Percentiles rank a stretch among this genome's conserved stretches.
These are phyloP conservation scores for Gryllus bimaculatus DNA, from an alignment of 1,140 invertebrate species.

Conservation along the genomic window DNA sequence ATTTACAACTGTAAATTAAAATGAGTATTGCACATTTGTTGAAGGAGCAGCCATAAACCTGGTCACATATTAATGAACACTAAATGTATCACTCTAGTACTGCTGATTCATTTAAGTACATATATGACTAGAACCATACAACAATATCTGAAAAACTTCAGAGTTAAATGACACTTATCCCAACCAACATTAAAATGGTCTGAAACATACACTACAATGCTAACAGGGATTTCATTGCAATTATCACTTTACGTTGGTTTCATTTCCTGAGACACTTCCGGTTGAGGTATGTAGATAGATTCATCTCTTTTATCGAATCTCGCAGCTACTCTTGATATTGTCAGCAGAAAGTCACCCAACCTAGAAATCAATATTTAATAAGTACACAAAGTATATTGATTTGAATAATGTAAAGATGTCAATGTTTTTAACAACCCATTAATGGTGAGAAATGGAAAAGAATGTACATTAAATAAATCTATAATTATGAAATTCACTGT, in stretches of 20 bases:
- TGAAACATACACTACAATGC: background rate
- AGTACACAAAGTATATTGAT: no score
- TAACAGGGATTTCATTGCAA: background rate
- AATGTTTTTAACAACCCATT: no score
- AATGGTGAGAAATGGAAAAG: no score
- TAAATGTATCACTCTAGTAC: no score
- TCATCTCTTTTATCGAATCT: slow-evolving; percentile 55
- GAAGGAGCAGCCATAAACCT: no score
- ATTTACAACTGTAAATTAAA: background rate
- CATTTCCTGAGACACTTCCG: slow-evolving; percentile 29
- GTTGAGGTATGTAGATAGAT: slow-evolving; percentile 52
- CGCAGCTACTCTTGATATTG: slow-evolving; percentile 53
- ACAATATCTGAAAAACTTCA: no score
- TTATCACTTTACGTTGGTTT: slow-evolving; percentile 20
- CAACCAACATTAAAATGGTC: background rate
- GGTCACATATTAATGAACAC: no score
- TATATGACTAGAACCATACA: no score
- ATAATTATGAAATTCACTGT: no score
- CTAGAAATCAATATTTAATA: slow-evolving; percentile 29
- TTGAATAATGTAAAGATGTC: no score
- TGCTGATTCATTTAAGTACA: no score
- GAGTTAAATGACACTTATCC: background rate
- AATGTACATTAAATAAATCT: no score
- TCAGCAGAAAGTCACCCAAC: slow-evolving; percentile 60
- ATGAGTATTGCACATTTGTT: background rate